Conservation (phyloP, 2,888 invertebrate genomes). For the Lepidochitona cinerea region DNA sequence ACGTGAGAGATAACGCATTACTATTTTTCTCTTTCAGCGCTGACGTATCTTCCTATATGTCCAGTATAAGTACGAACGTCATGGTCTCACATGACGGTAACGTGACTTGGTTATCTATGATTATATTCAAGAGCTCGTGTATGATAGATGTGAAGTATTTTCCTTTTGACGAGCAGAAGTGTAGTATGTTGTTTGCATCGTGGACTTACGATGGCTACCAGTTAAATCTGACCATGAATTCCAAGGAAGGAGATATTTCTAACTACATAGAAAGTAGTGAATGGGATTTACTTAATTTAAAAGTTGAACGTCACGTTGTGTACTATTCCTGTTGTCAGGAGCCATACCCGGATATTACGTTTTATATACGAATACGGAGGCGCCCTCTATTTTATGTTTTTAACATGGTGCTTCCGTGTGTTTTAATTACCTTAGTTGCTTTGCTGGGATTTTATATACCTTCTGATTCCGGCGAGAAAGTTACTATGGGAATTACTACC, state of each 20-base stretch:
- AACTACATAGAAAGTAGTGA: slow-evolving; percentile 93
- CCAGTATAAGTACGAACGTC: slow-evolving; percentile 74
- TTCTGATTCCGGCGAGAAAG: slow-evolving; percentile 72
- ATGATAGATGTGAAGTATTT: slow-evolving; percentile 75
- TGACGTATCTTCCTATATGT: slow-evolving; percentile 64
- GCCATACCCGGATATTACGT: slow-evolving; percentile 72
- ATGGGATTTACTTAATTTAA: slow-evolving; percentile 79
- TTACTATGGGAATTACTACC: slow-evolving; percentile 73
- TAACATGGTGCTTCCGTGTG: slow-evolving; percentile 73
- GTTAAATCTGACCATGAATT: slow-evolving; percentile 51
- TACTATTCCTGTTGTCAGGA: slow-evolving; percentile 72
- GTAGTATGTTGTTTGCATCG: slow-evolving; percentile 74
- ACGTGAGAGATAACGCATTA: no score
- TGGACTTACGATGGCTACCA: slow-evolving; percentile 75
- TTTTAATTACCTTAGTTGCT: slow-evolving; percentile 73
- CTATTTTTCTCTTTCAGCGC: no score
- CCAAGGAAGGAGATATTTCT: slow-evolving; percentile 85
- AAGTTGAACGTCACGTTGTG: slow-evolving; percentile 71
- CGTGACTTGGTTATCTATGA: slow-evolving; percentile 75
- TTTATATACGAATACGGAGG: slow-evolving; percentile 70
- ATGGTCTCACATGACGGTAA: slow-evolving; percentile 74
- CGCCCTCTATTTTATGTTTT: slow-evolving; percentile 74
- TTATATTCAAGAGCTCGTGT: slow-evolving; percentile 74
- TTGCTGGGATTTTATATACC: slow-evolving; percentile 74
- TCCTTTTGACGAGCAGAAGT: slow-evolving; percentile 75